Conservation (phyloP, 2,888 invertebrate genomes). For the Cacoxenus indagator region DNA sequence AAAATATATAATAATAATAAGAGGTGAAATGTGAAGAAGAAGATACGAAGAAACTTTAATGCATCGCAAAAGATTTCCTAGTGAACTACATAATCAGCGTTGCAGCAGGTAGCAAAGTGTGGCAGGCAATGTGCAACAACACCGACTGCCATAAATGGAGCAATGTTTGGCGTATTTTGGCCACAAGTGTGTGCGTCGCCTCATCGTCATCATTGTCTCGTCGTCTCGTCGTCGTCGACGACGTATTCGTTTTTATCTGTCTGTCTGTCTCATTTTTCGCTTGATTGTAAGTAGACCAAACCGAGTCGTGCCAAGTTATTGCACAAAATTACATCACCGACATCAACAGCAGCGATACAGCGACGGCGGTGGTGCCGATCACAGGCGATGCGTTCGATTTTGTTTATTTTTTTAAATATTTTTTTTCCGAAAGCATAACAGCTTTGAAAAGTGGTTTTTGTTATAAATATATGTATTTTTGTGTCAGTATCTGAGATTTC, state of each 20-base stretch:
- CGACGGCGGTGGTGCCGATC: neutral
- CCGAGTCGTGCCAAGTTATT: slow-evolving; percentile 42
- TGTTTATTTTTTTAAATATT: slow-evolving; percentile 26
- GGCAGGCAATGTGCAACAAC: slow-evolving; percentile 24
- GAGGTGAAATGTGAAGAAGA: neutral
- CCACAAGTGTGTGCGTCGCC: neutral
- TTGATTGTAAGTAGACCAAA: slow-evolving; percentile 34
- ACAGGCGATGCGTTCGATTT: slow-evolving; percentile 53
- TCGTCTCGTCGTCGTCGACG: neutral
- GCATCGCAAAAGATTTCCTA: slow-evolving; percentile 45
- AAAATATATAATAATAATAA: neutral
- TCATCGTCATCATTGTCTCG: neutral
- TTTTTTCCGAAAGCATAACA: slow-evolving; percentile 23
- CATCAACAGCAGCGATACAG: slow-evolving; percentile 13
- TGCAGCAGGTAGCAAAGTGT: slow-evolving; percentile 42
- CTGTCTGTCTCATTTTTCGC: slow-evolving; percentile 21
- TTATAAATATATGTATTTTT: slow-evolving; percentile 18
- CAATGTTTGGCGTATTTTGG: slow-evolving; percentile 26
- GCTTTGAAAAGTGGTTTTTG: slow-evolving; percentile 44
- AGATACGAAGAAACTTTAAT: neutral
- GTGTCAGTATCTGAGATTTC: slow-evolving; percentile 30
- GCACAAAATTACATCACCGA: slow-evolving; percentile 55
- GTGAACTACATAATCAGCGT: slow-evolving; percentile 56
- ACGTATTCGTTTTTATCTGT: neutral
- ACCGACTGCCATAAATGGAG: slow-evolving; percentile 55